Percentiles rank a stretch among this genome's conserved stretches.
These are phyloP conservation scores for Oligia strigilis DNA, from an alignment of 2,888 invertebrate species.

Conservation along the genomic window DNA sequence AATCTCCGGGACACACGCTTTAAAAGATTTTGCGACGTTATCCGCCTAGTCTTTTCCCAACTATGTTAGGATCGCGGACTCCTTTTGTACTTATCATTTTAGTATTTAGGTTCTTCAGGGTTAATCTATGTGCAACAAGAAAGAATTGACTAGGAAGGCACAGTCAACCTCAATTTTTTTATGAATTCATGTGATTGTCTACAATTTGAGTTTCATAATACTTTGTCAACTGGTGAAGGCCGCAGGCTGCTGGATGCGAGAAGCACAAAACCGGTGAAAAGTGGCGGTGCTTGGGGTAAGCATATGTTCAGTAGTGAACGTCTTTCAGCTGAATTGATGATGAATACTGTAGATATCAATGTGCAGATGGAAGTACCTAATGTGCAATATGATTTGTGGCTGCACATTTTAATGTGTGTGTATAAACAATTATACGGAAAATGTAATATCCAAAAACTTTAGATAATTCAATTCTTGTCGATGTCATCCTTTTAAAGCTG, in stretches of 20 bases:
- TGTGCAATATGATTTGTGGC: neutral
- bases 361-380: neutral
- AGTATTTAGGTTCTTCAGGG: neutral
- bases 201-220: neutral
- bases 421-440: neutral
- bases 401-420: neutral
- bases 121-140: neutral
- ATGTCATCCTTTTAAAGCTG: neutral
- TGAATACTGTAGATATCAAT: too few species aligned
- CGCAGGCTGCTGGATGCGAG: too few species aligned
- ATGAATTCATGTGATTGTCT: neutral
- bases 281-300: too few species aligned
- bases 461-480: neutral
- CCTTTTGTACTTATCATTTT: neutral
- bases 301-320: too few species aligned
- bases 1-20: conserved; percentile 13
- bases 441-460: neutral
- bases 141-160: neutral
- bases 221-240: neutral
- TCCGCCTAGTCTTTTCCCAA: neutral
- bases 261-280: too few species aligned
- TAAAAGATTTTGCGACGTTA: neutral
- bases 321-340: too few species aligned
- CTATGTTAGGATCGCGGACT: too few species aligned
- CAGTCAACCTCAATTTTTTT: neutral